Evolutionary conservation across 2,888 invertebrate genomes (phyloP), one percentile per base, ranked within the genome.

Genomic region (Cataglyphis livida): DNA sequence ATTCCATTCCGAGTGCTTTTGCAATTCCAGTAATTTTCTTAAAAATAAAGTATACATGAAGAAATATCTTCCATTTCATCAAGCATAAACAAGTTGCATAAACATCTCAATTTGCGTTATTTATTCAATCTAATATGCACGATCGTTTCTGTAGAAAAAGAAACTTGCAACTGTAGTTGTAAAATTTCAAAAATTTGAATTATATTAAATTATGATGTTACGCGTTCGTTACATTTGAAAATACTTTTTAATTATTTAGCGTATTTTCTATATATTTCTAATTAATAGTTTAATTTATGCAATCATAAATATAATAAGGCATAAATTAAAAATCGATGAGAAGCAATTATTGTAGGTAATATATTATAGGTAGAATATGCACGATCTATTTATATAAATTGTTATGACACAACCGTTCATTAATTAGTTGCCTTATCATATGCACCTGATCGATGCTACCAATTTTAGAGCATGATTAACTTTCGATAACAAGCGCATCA

Each of bases 71-170:
- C 51, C 48, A 57, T 79, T 79, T 59, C n/a, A 75, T 71, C 41
- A 44, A 64, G 9, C 59, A 62, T 51, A 51, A 51, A 51, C n/a
- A 51, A 51, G 6, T 51, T 51, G 76, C 68, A 83, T 83, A 85
- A 84, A 82, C 54, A 84, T 81, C 65, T 78, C 81, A 87, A 84
- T 65, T 83, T 86, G 21, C 81, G 81, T 86, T 81, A 87, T 71
- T 84, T 66, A 81, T 54, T 51, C 64, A 76, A 73, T 87, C 35
- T 51, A 62, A 28, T 44, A 65, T 61, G 84, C n/a, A 48, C n/a
- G n/a, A 81, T 79, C 66, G 82, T 85, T 82, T 85, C 65, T 7
- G 15, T 57, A 57, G 9, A 18, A n/a, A 61, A 35, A 59, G 35
- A 74, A 81, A 73, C 51, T 87, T 66, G 73, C 64, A 48, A 48